These are phyloP conservation scores for Cyprinus carpio DNA, from an alignment of 2,113 vertebrate genomes.

Conservation along the genomic window DNA sequence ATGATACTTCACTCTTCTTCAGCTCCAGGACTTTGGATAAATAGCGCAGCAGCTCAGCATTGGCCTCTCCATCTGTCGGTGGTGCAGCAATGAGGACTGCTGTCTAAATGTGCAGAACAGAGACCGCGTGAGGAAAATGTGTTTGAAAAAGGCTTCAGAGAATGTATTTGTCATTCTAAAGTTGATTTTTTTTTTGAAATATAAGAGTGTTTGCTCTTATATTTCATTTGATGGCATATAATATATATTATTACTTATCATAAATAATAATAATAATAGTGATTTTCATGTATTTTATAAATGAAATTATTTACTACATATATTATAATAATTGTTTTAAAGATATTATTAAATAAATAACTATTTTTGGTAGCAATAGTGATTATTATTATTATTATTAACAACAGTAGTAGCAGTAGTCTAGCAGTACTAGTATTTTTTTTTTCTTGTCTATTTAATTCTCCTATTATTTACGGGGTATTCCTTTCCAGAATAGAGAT, in stretches of 20 bases:
- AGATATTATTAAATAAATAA: not conserved
- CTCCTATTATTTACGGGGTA: not conserved
- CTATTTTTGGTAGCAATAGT: not conserved
- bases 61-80: slow-evolving; percentile 90
- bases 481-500: slow-evolving; percentile 17
- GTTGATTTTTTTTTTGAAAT: no score
- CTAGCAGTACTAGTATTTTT: not conserved
- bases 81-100: slow-evolving; percentile 86
- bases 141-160: no score
- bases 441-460: not conserved
- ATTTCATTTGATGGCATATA: not conserved
- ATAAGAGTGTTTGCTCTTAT: not conserved
- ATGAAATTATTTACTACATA: no score
- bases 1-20: slow-evolving; percentile 82
- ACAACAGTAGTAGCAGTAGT: not conserved
- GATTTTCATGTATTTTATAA: no score
- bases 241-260: not conserved
- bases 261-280: no score
- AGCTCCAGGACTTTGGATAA: slow-evolving; percentile 85
- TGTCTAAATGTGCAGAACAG: slow-evolving; percentile 12
- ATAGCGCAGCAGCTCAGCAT: slow-evolving; percentile 84
- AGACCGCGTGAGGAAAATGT: not conserved
- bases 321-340: not conserved
- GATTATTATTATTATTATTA: not conserved
- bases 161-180: no score